Evolutionary conservation across 2,113 vertebrate species (phyloP), one percentile per base, ranked within the genome.

Genomic region (Misgurnus anguillicaudatus): DNA sequence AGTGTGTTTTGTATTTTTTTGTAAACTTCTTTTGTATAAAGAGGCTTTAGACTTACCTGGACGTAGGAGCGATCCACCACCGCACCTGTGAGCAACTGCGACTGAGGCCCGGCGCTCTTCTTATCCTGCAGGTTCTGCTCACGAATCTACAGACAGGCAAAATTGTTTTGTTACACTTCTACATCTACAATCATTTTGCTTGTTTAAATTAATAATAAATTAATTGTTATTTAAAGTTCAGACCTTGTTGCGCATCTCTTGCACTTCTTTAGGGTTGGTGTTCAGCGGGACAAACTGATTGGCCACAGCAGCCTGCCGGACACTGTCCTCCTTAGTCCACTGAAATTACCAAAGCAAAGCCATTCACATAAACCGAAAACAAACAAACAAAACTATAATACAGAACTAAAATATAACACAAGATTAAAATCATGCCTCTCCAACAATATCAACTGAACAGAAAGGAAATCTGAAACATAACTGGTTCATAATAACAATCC

Each of bases 201-300:
- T 3, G 42, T 8, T 45, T 9, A 1, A 8, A 45, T 1, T 45
- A 42, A 42, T 42, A 42, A 45, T 31, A 45, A 45, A 45, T 2
- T 57, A 2, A 8, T 8, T 7, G 7, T 7, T 13, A 6, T 17
- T 7, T n/a, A 42, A 7, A 36, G 42, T 75, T 64, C 91, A 39
- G 82, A 99, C 98, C 98, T 99, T 99, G 93, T 98, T 99, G 85
- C 98, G 95, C 97, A 98, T 99, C 92, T 98, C 98, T 89, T 97
- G 95, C 83, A 98, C 97, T 67, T 99, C 98, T 91, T 96, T 98
- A 19, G 98, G 96, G 85, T 99, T 95, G 82, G 98, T 99, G 95
- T 99, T 98, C 92, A 99, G 64, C 6, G 98, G 98, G 83, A 99
- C 96, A 91, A 99, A 99, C 91, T 98, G 96, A 94, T 96, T 99